These are phyloP conservation scores for Dendrocincla fuliginosa DNA, from an alignment of 2,797 vertebrate genomes.

Conservation along the genomic window DNA sequence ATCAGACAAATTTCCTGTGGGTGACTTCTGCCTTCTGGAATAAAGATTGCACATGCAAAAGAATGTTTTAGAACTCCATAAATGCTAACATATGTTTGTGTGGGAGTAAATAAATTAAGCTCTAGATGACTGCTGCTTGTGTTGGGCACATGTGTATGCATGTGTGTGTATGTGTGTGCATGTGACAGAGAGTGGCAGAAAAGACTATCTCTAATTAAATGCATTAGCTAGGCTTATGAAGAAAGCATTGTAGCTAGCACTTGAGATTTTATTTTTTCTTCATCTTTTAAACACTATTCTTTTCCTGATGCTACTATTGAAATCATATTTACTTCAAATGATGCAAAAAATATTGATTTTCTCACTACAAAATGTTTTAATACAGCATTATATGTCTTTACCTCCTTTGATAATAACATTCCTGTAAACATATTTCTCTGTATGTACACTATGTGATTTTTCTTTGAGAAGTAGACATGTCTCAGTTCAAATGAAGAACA, in stretches of 20 bases:
- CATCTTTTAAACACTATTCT: neutral
- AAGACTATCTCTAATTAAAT: neutral
- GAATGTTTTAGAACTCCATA: neutral
- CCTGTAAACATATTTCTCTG: neutral
- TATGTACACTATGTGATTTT: neutral
- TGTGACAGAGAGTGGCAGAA: neutral
- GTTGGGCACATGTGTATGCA: neutral
- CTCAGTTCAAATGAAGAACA: neutral
- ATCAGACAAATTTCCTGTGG: neutral
- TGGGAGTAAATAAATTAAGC: neutral
- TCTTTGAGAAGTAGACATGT: neutral
- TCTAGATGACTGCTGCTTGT: neutral
- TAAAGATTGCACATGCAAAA: rapidly evolving
- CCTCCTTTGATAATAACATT: neutral
- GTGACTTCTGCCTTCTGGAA: neutral
- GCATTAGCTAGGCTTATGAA: neutral
- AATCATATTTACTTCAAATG: neutral
- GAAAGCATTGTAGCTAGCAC: neutral
- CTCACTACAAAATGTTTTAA: neutral
- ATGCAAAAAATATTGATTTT: neutral
- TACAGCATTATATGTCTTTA: neutral
- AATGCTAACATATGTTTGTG: neutral
- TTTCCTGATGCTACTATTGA: neutral
- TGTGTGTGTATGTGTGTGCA: no score
- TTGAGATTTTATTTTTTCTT: neutral